Evolutionary conservation across 53 echinoderm and acorn worm species (phyloP), one percentile per base, ranked within the genome.

Genomic region (Arbacia lixula): DNA sequence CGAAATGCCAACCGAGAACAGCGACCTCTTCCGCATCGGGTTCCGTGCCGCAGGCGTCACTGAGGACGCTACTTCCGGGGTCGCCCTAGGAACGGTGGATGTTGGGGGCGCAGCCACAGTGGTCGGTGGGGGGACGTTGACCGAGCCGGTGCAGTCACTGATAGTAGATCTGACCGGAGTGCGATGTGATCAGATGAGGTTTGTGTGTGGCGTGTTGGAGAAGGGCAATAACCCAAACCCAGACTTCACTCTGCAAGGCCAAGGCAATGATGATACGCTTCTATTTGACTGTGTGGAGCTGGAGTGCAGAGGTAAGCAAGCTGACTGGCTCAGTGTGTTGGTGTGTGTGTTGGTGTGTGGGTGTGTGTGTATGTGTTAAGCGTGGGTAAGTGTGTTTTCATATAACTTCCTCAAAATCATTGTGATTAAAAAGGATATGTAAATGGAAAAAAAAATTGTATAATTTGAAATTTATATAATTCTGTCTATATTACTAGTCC

Each of bases 151-250:
- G 53, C 53, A 4, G 71, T 28, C 57, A 1, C 26, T 77, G 9
- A 53, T 41, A 10, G 71, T 92, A 38, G 71, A 92, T 29, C 69
- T 95, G 24, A 24, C 39, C 12, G 95, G 92, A 4, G 72, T 88
- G 3, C 68, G 84, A 17, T 95, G 95, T 37, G 88, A 90, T 20
- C 88, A 96, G 64, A 84, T 93, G 61, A 89, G 83, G 4, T 96
- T 83, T 55, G 66, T 96, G 68, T 96, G 96, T 36, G 86, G 80
- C 22, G 76, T 86, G 16, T 52, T 96, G 30, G 53, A 66, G 37
- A 89, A 84, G 41, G 91, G 93, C 3, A 9, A 63, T 0, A 82
- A 69, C 19, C 71, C 96, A 12, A 57, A 50, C 6, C 91, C 89
- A 0, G 77, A 57, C 32, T 96, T 71, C 54, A 93, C 93, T 3